Percentiles rank a stretch among this genome's conserved stretches.
Conservation (phyloP, 2,113 vertebrate species). For the Muntiacus reevesi region DNA sequence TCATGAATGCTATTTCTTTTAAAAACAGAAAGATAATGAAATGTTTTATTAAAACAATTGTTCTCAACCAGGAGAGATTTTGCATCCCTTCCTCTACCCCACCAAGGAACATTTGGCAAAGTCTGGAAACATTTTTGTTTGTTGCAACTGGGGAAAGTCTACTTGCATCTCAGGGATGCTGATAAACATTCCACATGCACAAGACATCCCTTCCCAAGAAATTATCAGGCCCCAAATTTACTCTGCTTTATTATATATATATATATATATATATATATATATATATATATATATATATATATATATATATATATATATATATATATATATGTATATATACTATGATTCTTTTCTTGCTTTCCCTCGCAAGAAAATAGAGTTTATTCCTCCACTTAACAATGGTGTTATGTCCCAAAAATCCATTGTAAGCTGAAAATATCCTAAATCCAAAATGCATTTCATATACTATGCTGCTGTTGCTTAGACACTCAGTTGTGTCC, state of each 20-base stretch:
- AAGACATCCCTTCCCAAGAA: not conserved
- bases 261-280: too few species aligned
- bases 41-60: not conserved
- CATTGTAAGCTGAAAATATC: not conserved
- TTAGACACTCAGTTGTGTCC: not conserved
- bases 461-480: not conserved
- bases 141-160: not conserved
- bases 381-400: not conserved
- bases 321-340: not conserved
- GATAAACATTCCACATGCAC: not conserved
- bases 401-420: not conserved
- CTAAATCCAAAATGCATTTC: not conserved
- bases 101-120: not conserved
- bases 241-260: not conserved
- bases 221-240: not conserved
- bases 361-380: not conserved
- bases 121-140: not conserved
- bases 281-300: too few species aligned
- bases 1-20: not conserved
- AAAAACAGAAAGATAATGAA: not conserved
- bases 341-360: not conserved
- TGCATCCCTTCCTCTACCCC: fast-evolving
- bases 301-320: too few species aligned
- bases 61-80: not conserved
- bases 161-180: not conserved